Evolutionary conservation across 2,888 invertebrate genomes (phyloP).

Genomic region (Ectemnius continuus): DNA sequence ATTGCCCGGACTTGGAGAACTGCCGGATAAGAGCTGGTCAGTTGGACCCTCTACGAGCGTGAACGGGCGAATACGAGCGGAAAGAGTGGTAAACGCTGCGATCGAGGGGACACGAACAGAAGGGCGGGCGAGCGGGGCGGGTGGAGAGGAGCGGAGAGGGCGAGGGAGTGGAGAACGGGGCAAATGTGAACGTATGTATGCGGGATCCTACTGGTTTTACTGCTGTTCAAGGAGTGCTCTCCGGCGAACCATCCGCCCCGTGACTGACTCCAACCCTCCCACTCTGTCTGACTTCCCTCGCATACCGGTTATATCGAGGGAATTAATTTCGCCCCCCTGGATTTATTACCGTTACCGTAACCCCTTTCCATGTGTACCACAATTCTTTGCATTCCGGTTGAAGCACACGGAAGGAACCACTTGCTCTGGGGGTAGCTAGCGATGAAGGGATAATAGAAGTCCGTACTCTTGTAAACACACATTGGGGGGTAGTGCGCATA

Average conservation of each 20-base stretch:
- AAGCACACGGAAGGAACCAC: too few species aligned
- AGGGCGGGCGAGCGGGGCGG: too few species aligned
- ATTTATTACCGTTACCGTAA: not conserved
- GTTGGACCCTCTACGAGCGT: slow-evolving; percentile 7
- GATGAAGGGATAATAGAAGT: too few species aligned
- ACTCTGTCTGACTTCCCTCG: not conserved
- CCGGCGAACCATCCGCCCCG: not conserved
- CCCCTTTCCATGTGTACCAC: not conserved
- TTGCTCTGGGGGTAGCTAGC: too few species aligned
- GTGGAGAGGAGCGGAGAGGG: not conserved
- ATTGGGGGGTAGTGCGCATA: too few species aligned
- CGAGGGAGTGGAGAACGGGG: slow-evolving; percentile 17
- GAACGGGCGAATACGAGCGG: slow-evolving; percentile 10
- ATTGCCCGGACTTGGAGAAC: slow-evolving; percentile 2
- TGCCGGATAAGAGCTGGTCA: slow-evolving; percentile 6
- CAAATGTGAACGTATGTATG: slow-evolving; percentile 16
- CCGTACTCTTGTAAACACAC: too few species aligned
- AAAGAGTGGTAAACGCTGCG: slow-evolving; percentile 39
- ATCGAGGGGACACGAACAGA: slow-evolving; percentile 32
- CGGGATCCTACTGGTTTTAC: slow-evolving; percentile 18
- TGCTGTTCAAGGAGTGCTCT: slow-evolving; percentile 16
- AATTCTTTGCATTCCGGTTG: too few species aligned
- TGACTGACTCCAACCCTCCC: not conserved
- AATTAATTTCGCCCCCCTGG: not conserved
- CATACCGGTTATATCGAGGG: not conserved